Evolutionary conservation across 2,113 vertebrate species (phyloP).

Genomic region (Raphicerus campestris): DNA sequence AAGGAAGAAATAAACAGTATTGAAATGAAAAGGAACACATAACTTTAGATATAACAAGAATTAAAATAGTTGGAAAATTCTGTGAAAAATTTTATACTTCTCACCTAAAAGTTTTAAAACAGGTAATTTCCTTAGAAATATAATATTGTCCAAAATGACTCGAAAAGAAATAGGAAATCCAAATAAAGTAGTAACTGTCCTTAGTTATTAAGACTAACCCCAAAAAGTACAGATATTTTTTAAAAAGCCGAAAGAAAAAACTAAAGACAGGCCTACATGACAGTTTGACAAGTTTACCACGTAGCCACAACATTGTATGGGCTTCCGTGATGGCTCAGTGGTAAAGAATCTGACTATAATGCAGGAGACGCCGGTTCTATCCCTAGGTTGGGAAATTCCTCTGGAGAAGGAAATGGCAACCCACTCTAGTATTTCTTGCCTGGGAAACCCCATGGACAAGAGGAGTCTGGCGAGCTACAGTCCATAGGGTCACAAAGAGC

Average conservation of each 20-base stretch:
- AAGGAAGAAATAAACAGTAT: background rate
- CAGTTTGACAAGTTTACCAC: background rate
- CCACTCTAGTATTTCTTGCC: background rate
- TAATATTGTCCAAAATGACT: background rate
- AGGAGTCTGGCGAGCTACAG: background rate
- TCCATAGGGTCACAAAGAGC: background rate
- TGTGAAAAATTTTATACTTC: background rate
- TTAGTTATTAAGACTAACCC: background rate
- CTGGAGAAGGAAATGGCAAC: background rate
- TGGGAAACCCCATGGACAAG: background rate
- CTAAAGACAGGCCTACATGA: background rate
- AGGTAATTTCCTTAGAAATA: background rate
- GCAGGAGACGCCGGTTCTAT: fast-evolving
- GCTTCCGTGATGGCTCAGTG: background rate
- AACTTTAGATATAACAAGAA: background rate
- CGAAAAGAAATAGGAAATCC: background rate
- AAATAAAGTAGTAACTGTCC: background rate
- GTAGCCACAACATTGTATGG: background rate
- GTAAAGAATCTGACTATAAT: background rate
- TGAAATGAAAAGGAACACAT: background rate
- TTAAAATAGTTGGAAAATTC: background rate
- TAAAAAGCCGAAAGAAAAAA: background rate
- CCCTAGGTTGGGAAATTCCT: background rate
- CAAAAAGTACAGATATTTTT: background rate
- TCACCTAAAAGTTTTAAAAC: background rate